Evolutionary conservation across 2,797 vertebrate genomes (phyloP), one percentile per base, ranked within the genome.

Genomic region (Eulemur coronatus): DNA sequence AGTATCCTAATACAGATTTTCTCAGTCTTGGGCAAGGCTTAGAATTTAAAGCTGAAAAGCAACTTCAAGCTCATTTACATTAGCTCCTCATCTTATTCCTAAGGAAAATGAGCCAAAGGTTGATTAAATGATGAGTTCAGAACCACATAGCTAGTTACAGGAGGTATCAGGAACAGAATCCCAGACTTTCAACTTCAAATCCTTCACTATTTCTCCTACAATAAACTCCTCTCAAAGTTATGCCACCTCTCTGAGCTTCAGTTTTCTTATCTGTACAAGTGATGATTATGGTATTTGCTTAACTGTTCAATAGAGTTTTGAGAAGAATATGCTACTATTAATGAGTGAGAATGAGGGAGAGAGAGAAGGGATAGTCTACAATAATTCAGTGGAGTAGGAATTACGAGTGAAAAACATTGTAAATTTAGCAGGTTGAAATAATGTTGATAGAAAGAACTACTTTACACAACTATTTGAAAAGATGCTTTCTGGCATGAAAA

Each of bases 371-470:
- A 52, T 7, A 11, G 28, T 41, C 70, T 63, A 63, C 0, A 72
- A 4, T 87, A 91, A 35, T 67, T 89, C 67, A 22, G 8, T 86
- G 50, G 46, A 61, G 57, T 61, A 82, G 67, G 14, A 79, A 86
- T 85, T 89, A 59, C 35, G 48, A 84, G 18, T 90, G 24, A 93
- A 89, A 89, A 89, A 89, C 5, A 18, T 35, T 82, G 10, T 8
- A 69, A 46, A 87, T 59, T 76, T 95, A 50, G 3, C 9, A 80
- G 75, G 8, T 63, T 93, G 80, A 93, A 95, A 88, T 95, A 50
- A 81, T 95, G 43, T 59, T 73, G 17, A 75, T 59, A 86, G 22
- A 94, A 87, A 65, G 14, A 48, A 50, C 13, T 33, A 63, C 5
- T 57, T 94, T 88, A 73, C 0, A 79, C 6, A 76, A 78, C 2